Percentiles rank a stretch among this genome's conserved stretches.
Conservation (phyloP, 2,113 vertebrate species). For the Aythya baeri region DNA sequence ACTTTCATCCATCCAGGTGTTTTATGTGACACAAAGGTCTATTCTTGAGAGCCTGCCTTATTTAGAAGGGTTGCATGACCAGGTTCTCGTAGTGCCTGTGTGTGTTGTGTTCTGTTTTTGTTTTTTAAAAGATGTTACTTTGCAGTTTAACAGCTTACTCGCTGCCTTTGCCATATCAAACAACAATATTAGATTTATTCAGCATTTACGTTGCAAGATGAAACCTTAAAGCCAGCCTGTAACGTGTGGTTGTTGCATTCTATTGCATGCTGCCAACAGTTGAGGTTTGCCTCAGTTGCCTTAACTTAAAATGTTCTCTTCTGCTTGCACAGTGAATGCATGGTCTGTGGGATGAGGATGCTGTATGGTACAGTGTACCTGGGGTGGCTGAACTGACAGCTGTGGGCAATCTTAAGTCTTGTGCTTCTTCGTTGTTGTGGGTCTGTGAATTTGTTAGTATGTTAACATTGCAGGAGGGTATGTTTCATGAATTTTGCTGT, state of each 20-base stretch:
- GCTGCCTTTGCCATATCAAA: neutral
- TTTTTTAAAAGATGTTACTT: neutral
- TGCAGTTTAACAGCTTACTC: neutral
- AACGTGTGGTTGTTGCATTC: neutral
- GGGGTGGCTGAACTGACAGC: neutral
- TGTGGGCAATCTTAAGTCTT: neutral
- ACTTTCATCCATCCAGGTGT: neutral
- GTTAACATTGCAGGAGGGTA: neutral
- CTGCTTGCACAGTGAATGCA: rapidly evolving
- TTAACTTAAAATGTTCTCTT: neutral
- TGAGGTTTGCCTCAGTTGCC: neutral
- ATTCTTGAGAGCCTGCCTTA: neutral
- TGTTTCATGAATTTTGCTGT: neutral
- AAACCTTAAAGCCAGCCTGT: neutral
- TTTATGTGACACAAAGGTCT: neutral
- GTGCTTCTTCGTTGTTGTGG: neutral
- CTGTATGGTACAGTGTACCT: rapidly evolving
- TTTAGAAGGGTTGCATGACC: neutral
- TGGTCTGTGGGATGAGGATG: neutral
- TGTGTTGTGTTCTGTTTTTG: neutral
- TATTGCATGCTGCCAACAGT: neutral
- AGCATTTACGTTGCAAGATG: neutral
- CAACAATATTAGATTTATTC: neutral
- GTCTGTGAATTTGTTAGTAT: neutral
- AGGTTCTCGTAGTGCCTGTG: neutral